Evolutionary conservation across 2,113 vertebrate genomes (phyloP).

Genomic region (Boulengeromyrus knoepffleri): DNA sequence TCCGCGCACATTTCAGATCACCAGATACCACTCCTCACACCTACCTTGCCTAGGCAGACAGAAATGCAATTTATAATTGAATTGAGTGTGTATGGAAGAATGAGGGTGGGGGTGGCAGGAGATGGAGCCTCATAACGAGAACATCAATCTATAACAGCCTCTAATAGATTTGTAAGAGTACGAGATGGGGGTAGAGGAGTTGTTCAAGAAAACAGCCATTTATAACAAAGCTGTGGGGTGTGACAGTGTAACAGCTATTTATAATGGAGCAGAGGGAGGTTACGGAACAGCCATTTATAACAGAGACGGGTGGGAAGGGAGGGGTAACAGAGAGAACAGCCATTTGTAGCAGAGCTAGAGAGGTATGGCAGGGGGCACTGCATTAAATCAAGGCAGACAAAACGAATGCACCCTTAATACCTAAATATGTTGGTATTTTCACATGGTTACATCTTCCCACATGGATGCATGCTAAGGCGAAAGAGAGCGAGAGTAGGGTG

Average conservation of each 20-base stretch:
- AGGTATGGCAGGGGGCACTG: background rate
- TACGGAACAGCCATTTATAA: conserved; percentile 17
- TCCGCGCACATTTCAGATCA: background rate
- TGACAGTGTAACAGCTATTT: conserved; percentile 10
- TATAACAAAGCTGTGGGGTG: conserved; percentile 14
- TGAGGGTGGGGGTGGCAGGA: background rate
- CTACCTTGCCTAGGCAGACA: background rate
- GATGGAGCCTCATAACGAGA: conserved; percentile 5
- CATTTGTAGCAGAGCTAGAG: conserved; percentile 3
- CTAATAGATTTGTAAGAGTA: conserved; percentile 15
- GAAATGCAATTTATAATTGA: conserved; percentile 9
- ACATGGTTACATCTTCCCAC: background rate
- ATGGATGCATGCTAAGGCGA: background rate
- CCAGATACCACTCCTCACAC: background rate
- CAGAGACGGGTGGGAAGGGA: background rate
- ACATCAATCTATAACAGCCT: conserved; percentile 14
- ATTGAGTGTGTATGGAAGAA: background rate
- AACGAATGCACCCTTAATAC: background rate
- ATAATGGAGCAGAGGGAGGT: conserved; percentile 13
- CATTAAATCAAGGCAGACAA: background rate
- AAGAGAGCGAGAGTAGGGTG: background rate
- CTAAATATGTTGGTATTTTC: conserved; percentile 1
- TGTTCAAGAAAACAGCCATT: conserved; percentile 10
- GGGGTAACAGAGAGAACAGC: background rate
- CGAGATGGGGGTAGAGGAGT: conserved; percentile 9